phyloP scores from a whole-genome alignment of 2,113 vertebrate genomes.

The Alectura lathami region DNA sequence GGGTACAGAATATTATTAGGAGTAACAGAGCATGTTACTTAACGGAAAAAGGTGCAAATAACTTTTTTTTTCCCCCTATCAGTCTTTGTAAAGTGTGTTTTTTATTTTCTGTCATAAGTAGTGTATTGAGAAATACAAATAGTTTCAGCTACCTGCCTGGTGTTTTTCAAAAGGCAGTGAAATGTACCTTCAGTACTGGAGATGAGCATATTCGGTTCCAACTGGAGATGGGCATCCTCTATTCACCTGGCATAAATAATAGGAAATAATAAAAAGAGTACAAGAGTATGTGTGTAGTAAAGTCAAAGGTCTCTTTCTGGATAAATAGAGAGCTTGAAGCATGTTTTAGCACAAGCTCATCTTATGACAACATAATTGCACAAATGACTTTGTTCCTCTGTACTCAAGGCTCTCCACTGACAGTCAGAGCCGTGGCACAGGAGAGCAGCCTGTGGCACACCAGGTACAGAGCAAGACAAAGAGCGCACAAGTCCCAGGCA shows the following conservation, averaged over 20 bases:
- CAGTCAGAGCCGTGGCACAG: background rate
- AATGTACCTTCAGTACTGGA: background rate
- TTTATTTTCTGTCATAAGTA: background rate
- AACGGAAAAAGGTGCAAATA: background rate
- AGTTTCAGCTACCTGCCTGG: background rate
- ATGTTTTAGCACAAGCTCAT: background rate
- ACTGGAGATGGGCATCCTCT: rapidly evolving
- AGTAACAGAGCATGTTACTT: background rate
- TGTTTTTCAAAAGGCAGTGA: background rate
- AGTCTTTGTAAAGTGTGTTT: background rate
- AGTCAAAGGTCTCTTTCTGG: background rate
- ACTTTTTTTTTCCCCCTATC: rapidly evolving
- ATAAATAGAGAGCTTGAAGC: background rate
- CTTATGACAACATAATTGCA: background rate
- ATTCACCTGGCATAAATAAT: background rate
- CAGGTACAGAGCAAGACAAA: background rate
- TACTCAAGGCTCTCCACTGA: background rate
- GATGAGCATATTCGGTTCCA: background rate
- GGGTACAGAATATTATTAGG: background rate
- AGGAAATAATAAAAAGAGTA: background rate
- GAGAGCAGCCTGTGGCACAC: background rate
- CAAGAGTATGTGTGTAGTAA: background rate
- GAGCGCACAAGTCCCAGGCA: background rate
- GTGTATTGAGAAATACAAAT: background rate
- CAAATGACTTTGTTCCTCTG: background rate